phyloP scores from a whole-genome alignment of 1,140 invertebrate genomes.

The Bombus difficillimus region DNA sequence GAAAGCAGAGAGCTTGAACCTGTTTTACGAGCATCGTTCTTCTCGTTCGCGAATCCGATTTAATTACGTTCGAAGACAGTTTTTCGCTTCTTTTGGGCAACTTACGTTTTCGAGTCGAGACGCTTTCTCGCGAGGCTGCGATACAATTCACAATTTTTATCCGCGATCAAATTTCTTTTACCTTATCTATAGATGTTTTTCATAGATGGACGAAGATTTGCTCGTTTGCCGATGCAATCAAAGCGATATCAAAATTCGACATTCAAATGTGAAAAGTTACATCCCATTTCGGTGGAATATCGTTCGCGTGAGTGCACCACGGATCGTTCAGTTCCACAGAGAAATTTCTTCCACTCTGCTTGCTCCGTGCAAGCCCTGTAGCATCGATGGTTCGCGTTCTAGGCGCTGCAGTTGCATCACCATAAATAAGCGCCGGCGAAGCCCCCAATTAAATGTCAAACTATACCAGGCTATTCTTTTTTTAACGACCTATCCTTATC shows the following conservation, averaged over 20 bases:
- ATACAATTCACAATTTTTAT: background rate
- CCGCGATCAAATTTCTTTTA: background rate
- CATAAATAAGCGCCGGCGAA: background rate
- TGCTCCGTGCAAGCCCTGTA: constrained; percentile 8
- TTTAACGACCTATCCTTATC: background rate
- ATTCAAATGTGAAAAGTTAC: constrained; percentile 1
- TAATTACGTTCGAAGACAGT: too few relatives aligned
- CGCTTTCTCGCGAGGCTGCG: too few relatives aligned
- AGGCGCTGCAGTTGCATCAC: background rate
- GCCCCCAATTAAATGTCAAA: constrained; percentile 20
- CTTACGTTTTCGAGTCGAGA: too few relatives aligned
- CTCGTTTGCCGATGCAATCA: background rate
- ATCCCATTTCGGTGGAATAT: background rate
- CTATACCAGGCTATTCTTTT: background rate
- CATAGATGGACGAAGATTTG: background rate
- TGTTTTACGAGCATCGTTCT: too few relatives aligned
- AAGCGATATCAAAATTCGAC: constrained; percentile 5
- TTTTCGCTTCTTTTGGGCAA: too few relatives aligned
- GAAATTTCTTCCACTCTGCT: constrained; percentile 37
- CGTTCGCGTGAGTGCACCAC: background rate
- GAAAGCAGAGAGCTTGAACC: too few relatives aligned
- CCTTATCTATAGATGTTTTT: background rate
- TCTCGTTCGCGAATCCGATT: too few relatives aligned
- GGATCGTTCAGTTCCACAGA: background rate
- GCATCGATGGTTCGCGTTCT: background rate